Percentiles rank a stretch among this genome's conserved stretches.
These are phyloP conservation scores for Typhlichthys eigenmanni DNA, from an alignment of 2,797 vertebrate genomes.

Conservation along the genomic window DNA sequence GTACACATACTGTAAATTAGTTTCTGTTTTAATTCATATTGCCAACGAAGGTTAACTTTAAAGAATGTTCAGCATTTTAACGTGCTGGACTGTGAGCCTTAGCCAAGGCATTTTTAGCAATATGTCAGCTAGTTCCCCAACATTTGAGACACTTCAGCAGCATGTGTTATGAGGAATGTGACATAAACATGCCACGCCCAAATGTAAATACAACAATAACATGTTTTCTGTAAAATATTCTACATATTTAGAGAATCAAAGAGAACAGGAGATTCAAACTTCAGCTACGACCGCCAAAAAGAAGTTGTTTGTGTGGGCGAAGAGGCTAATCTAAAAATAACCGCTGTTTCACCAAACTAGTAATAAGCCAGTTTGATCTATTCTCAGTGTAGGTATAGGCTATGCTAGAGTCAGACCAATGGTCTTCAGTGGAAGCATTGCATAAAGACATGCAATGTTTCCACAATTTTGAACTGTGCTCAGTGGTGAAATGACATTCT, in stretches of 20 bases:
- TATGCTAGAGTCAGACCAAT: background rate
- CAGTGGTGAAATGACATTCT: too few relatives aligned
- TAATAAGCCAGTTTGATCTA: constrained; percentile 44
- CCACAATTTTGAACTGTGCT: too few relatives aligned
- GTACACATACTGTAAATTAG: background rate
- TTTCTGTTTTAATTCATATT: background rate
- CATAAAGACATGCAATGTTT: background rate
- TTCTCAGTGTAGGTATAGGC: constrained; percentile 21
- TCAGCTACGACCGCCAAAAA: background rate
- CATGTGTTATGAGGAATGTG: constrained; percentile 23
- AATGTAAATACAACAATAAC: background rate
- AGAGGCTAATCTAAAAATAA: constrained; percentile 57
- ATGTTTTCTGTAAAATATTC: background rate
- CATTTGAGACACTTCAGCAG: constrained; percentile 12
- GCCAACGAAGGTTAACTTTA: too few relatives aligned
- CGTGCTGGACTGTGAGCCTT: constrained; percentile 20
- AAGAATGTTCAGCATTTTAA: background rate
- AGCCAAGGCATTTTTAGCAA: constrained; percentile 19
- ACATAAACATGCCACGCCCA: constrained; percentile 10
- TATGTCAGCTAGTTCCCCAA: constrained; percentile 25
- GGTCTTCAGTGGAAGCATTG: constrained; percentile 2
- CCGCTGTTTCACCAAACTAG: constrained; percentile 52
- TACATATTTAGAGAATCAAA: background rate
- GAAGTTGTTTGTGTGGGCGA: constrained; percentile 41
- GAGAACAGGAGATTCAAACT: background rate